Base-by-base conservation (phyloP, 2,888 invertebrate genomes). In the Perithous albicinctus region DNA sequence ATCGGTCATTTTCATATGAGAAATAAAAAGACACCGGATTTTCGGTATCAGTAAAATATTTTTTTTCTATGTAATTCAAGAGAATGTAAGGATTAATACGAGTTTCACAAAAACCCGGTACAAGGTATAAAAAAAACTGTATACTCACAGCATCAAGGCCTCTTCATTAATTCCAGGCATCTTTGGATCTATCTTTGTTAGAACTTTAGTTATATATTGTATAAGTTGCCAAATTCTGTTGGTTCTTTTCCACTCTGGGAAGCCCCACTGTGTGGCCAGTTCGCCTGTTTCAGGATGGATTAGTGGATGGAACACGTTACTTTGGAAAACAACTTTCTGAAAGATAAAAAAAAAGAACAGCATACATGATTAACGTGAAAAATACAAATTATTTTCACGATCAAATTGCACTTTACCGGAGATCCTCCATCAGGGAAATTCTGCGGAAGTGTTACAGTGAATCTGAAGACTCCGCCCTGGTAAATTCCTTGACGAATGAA, bases 401-500 rank as follows among this genome's bases (percentile, higher is more conserved):
- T 54, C 8, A 48, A 43, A 23, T 59, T 83, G 94, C 8, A 32
- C 1, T 96, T 95, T 94, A 97, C 97, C 82, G 98, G 98, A 90
- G 96, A 96, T 89, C 95, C 95, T 80, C 96, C 95, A 93, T 97
- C 96, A 29, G 99, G 99, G 93, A 98, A 99, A 87, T 95, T 96
- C 83, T 97, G 96, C 76, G 98, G 97, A 90, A 99, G 94, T 86
- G 95, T 94, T 85, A 99, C 94, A 82, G 95, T 96, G 93, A 99
- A 99, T 88, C 98, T 95, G 92, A 99, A 98, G 73, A 98, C 95
- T 80, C 97, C 98, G 85, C 97, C 97, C 93, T 97, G 96, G 93
- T 98, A 99, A 84, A 96, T 93, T 23, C 99, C 99, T 92, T 96
- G 95, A 88, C 98, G 95, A 72, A 98, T 95, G 94, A 99, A 99